Conservation (phyloP, 2,888 invertebrate species). For the Teinopalpus imperialis region DNA sequence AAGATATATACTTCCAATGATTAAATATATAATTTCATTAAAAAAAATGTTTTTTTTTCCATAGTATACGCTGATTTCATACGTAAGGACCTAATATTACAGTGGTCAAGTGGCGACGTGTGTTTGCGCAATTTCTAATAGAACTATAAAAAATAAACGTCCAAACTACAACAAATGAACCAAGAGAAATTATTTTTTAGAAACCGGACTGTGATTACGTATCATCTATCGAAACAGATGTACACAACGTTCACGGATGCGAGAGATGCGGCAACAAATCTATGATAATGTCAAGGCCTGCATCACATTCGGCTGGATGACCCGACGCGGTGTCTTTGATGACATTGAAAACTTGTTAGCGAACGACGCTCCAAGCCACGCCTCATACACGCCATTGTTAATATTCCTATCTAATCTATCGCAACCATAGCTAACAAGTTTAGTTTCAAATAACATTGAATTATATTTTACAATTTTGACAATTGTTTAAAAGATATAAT, state of each 20-base stretch:
- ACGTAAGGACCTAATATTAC: too few relatives aligned
- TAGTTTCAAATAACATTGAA: not conserved
- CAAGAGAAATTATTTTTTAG: too few relatives aligned
- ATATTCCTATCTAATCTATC: conserved; percentile 1
- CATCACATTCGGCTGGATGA: conserved; percentile 35
- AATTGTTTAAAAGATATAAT: not conserved
- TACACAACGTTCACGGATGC: conserved; percentile 28
- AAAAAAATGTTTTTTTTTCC: too few relatives aligned
- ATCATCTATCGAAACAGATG: conserved; percentile 7
- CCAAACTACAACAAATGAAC: too few relatives aligned
- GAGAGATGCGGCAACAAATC: conserved; percentile 20
- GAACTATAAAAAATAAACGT: too few relatives aligned
- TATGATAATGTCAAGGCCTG: conserved; percentile 52
- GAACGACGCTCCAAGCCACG: conserved; percentile 7
- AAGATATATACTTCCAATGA: too few relatives aligned
- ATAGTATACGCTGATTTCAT: too few relatives aligned
- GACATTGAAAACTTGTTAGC: conserved; percentile 47
- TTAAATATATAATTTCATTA: too few relatives aligned
- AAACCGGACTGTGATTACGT: too few relatives aligned
- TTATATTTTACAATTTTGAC: not conserved
- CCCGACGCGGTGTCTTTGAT: conserved; percentile 34
- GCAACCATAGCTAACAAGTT: conserved; percentile 2
- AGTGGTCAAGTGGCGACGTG: too few relatives aligned
- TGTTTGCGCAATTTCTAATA: too few relatives aligned
- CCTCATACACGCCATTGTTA: not conserved